Evolutionary conservation across 2,797 vertebrate genomes (phyloP), one percentile per base, ranked within the genome.

Genomic region (Coregonus sp.): DNA sequence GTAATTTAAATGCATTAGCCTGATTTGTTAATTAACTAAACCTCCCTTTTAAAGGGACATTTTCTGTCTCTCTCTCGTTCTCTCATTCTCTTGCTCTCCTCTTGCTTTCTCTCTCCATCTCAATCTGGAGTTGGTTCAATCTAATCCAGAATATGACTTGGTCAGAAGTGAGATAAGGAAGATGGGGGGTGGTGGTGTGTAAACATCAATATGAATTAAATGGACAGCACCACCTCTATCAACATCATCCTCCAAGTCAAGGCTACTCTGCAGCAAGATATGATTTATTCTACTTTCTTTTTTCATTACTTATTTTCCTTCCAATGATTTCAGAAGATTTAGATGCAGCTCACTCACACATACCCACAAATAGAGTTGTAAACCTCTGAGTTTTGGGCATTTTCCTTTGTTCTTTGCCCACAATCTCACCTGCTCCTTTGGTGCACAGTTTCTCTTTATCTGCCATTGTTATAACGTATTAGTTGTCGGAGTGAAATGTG

Each of bases 151-250:
- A 89, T 90, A 88, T 89, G 72, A 89, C 85, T 84, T 79, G 86
- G 83, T 85, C 81, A 75, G 82, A 80, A 80, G 73, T 82, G 85
- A 89, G 87, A 90, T 90, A 91, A 91, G 86, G 80, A 37, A 82
- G 86, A 81, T 76, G 82, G 78, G 73, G 79, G 80, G 68, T 84
- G 7, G 85, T 85, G 85, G 79, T 63, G 81, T 80, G 82, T 86
- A 61, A 73, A 54, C 71, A 89, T 89, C 88, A 81, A 86, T 85
- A 86, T 89, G 83, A 89, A 91, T 90, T 89, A 91, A 92, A 87
- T 88, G 81, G 86, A 87, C 77, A 31, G 82, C 72, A 74, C 78
- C 79, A 82, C 80, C 59, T 66, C 59, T 88, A 89, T 92, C 87
- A 86, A 86, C 81, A 91, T 90, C 87, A 83, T 86, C 82, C 86